Percentiles rank a stretch among this genome's conserved stretches.
These are phyloP conservation scores for Podiceps cristatus DNA, from an alignment of 2,113 vertebrate genomes.

Conservation along the genomic window DNA sequence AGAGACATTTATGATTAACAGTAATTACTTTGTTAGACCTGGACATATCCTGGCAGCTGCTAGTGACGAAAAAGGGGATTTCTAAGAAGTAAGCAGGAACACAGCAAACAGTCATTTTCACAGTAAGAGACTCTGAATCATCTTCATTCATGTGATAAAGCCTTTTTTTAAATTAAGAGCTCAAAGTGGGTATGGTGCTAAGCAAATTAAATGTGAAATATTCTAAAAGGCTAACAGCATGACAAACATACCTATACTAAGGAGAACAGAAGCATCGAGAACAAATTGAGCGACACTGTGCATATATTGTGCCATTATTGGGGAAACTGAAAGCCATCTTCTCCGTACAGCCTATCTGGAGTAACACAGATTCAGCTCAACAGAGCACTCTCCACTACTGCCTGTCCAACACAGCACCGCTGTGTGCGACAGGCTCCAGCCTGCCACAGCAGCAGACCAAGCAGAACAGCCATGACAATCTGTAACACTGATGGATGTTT, in stretches of 20 bases:
- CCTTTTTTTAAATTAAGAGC: background rate
- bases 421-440: fast-evolving
- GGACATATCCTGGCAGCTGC: background rate
- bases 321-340: background rate
- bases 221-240: background rate
- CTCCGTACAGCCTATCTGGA: too few species aligned
- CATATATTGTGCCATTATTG: background rate
- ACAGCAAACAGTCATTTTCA: background rate
- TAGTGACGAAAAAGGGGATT: background rate
- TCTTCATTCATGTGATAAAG: background rate
- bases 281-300: background rate
- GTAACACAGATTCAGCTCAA: fast-evolving
- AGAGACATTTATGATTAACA: background rate
- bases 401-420: fast-evolving
- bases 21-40: background rate
- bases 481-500: fast-evolving
- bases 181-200: background rate
- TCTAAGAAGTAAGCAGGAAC: background rate
- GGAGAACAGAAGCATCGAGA: background rate
- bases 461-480: background rate
- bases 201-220: background rate
- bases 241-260: background rate
- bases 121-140: background rate
- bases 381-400: background rate
- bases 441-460: fast-evolving